Percentiles rank a stretch among this genome's conserved stretches.
These are phyloP conservation scores for Tapirus indicus DNA, from an alignment of 2,797 vertebrate species.

Conservation along the genomic window DNA sequence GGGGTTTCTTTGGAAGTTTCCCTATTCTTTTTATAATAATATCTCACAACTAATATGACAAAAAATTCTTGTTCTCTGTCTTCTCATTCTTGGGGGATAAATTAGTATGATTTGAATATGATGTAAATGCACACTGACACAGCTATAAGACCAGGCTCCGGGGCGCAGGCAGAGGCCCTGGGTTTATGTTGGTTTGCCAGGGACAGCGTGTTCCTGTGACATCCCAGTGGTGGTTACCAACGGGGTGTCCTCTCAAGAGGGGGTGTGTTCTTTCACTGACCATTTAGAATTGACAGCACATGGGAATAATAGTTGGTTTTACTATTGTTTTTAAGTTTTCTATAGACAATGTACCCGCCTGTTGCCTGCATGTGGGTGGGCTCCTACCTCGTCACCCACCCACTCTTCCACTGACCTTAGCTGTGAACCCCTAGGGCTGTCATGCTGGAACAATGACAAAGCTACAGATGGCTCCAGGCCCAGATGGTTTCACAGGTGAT, in stretches of 20 bases:
- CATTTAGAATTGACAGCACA: background rate
- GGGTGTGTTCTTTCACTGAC: accelerated
- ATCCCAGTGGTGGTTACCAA: background rate
- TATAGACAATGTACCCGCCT: background rate
- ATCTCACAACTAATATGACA: background rate
- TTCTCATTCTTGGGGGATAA: background rate
- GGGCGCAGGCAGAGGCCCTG: background rate
- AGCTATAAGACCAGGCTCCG: background rate
- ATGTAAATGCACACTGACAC: background rate
- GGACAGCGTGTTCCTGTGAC: accelerated
- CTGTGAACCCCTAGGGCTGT: background rate
- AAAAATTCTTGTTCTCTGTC: background rate
- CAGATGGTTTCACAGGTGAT: background rate
- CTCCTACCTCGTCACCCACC: too few species aligned
- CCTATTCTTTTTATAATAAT: background rate
- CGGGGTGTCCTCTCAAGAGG: background rate
- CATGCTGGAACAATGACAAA: background rate
- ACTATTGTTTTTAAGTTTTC: background rate
- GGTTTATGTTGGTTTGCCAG: background rate
- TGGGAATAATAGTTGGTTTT: background rate
- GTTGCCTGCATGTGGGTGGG: background rate
- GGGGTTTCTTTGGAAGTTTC: background rate
- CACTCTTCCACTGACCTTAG: accelerated
- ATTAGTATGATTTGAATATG: background rate
- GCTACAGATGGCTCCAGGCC: background rate